These are phyloP conservation scores for Octopus bimaculoides DNA, from an alignment of 1,140 invertebrate genomes.

Conservation along the genomic window DNA sequence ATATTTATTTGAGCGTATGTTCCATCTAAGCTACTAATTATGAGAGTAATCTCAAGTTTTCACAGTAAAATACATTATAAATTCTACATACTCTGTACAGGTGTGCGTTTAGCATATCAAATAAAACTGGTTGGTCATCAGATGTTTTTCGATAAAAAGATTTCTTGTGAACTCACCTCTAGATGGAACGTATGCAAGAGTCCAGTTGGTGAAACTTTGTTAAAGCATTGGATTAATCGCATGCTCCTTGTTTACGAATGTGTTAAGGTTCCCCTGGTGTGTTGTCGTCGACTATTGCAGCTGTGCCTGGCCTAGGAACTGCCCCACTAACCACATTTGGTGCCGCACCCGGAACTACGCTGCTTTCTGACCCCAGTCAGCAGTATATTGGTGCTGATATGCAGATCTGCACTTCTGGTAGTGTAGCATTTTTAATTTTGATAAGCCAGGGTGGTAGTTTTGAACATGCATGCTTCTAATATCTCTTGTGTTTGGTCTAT, in stretches of 20 bases:
- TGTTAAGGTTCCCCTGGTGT: conserved; percentile 72
- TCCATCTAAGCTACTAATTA: too few species aligned
- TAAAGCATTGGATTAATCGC: conserved; percentile 20
- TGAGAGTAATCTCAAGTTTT: too few species aligned
- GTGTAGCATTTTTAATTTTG: conserved; percentile 15
- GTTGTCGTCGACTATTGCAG: conserved; percentile 75
- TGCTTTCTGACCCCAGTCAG: conserved; percentile 42
- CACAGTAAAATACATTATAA: too few species aligned
- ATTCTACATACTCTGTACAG: too few species aligned
- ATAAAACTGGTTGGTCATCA: too few species aligned
- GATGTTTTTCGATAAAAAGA: too few species aligned
- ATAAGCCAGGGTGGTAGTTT: conserved; percentile 13
- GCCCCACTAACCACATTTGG: conserved; percentile 67
- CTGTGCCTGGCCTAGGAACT: conserved; percentile 70
- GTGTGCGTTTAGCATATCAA: too few species aligned
- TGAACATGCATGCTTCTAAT: neutral
- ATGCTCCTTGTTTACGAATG: conserved; percentile 24
- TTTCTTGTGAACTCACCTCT: neutral
- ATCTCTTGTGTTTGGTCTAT: too few species aligned
- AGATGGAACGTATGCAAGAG: conserved; percentile 1
- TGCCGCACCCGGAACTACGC: conserved; percentile 68
- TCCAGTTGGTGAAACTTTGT: neutral
- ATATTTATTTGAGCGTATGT: too few species aligned
- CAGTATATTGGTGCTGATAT: conserved; percentile 14
- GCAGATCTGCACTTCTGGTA: conserved; percentile 16